phyloP scores from a whole-genome alignment of 2,797 vertebrate genomes.

The Menidia menidia region DNA sequence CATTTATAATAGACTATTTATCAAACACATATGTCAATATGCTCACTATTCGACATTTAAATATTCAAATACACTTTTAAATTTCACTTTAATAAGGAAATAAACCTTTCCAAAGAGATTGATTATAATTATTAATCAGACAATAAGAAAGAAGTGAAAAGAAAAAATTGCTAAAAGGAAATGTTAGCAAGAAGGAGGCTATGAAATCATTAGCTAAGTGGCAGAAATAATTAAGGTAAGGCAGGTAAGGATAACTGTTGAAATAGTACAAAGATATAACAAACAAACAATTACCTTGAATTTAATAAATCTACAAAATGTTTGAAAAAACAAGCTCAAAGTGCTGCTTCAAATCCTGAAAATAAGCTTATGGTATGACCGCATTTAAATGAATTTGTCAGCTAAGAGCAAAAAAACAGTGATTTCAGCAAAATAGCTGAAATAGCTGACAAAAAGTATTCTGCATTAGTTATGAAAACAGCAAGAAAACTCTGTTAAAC shows the following conservation, averaged over 20 bases:
- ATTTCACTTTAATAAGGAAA: too few relatives aligned
- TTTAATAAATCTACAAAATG: background rate
- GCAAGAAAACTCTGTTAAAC: background rate
- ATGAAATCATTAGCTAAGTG: background rate
- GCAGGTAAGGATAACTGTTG: background rate
- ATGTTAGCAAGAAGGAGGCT: background rate
- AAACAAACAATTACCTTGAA: background rate
- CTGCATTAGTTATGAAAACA: background rate
- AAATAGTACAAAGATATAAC: background rate
- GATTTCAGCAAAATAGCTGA: background rate
- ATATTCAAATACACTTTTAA: too few relatives aligned
- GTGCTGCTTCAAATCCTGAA: too few relatives aligned
- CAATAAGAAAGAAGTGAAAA: too few relatives aligned
- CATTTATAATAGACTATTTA: background rate
- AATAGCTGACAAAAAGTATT: background rate
- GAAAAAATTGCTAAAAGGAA: background rate
- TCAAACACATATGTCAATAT: background rate
- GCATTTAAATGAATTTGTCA: too few relatives aligned
- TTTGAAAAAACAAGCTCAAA: too few relatives aligned
- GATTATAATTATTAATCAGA: too few relatives aligned
- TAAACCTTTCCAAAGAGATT: too few relatives aligned
- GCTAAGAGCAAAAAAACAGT: too few relatives aligned
- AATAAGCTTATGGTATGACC: too few relatives aligned
- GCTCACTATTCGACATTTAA: too few relatives aligned
- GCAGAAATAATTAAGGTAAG: background rate